Percentiles rank a stretch among this genome's conserved stretches.
Evolutionary conservation across 2,113 vertebrate species (phyloP).

Genomic region (Oreocharis arfaki): DNA sequence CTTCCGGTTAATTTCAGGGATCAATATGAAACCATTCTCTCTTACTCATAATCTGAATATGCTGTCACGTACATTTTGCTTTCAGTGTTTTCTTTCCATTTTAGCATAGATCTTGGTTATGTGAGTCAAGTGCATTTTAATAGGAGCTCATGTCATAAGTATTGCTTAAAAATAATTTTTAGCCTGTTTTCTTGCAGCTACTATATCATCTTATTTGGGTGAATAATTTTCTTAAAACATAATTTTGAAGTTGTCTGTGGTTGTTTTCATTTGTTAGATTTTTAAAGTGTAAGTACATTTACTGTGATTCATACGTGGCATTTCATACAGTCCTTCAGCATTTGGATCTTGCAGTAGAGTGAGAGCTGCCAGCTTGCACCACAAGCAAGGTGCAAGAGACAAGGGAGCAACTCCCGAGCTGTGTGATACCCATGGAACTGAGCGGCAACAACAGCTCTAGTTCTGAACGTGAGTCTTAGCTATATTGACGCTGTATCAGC

Average conservation of each 20-base stretch:
- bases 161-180: not conserved
- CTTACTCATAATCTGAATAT: not conserved
- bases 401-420: accelerated
- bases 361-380: not conserved
- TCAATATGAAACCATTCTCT: not conserved
- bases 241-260: not conserved
- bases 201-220: not conserved
- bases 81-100: not conserved
- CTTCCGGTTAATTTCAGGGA: not conserved
- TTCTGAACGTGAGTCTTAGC: not conserved
- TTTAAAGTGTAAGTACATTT: not conserved
- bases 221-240: not conserved
- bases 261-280: not conserved
- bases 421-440: not conserved
- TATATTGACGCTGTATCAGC: accelerated
- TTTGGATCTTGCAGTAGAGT: not conserved
- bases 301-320: not conserved
- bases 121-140: not conserved
- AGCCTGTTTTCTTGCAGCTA: not conserved
- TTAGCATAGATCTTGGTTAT: not conserved
- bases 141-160: not conserved
- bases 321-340: not conserved
- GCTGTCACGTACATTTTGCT: not conserved
- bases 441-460: not conserved
- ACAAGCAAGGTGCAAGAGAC: not conserved